Evolutionary conservation across 37 sponge, comb jelly and placozoan genomes (phyloP).

Genomic region (Chondrilla cf. caribensis): DNA sequence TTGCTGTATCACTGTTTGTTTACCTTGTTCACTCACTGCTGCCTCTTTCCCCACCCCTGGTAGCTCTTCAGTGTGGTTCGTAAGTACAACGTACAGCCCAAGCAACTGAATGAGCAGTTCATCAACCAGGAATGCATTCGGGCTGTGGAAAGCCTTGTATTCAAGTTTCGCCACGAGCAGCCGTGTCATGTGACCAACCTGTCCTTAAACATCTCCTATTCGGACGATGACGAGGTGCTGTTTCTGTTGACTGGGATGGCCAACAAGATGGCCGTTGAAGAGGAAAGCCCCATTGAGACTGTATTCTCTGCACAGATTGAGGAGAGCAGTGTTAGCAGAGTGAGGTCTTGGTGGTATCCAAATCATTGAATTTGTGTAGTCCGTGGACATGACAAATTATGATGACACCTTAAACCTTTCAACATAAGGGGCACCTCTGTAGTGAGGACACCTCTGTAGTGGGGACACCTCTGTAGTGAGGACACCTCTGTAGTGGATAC

Average conservation of each 20-base stretch:
- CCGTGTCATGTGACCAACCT: constrained; percentile 53
- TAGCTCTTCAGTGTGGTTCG: neutral
- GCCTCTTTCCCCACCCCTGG: neutral
- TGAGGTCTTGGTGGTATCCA: too few relatives aligned
- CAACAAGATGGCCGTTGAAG: neutral
- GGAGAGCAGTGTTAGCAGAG: too few relatives aligned
- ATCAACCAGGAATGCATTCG: neutral
- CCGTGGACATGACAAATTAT: too few relatives aligned
- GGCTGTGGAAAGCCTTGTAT: constrained; percentile 39
- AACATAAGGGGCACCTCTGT: too few relatives aligned
- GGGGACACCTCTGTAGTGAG: too few relatives aligned
- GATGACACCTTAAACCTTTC: too few relatives aligned
- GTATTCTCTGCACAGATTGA: too few relatives aligned
- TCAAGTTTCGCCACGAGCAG: constrained; percentile 34
- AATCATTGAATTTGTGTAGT: too few relatives aligned
- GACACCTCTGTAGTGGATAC: too few relatives aligned
- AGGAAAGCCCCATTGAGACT: neutral
- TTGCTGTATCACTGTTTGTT: too few relatives aligned
- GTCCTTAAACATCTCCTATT: constrained; percentile 41
- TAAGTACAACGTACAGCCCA: neutral
- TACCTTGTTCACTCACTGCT: too few relatives aligned
- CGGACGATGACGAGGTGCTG: constrained; percentile 77
- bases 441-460: too few relatives aligned
- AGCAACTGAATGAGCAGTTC: neutral
- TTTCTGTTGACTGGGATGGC: neutral